Evolutionary conservation across 2,888 invertebrate species (phyloP), one percentile per base, ranked within the genome.

Genomic region (Tiphia femorata): DNA sequence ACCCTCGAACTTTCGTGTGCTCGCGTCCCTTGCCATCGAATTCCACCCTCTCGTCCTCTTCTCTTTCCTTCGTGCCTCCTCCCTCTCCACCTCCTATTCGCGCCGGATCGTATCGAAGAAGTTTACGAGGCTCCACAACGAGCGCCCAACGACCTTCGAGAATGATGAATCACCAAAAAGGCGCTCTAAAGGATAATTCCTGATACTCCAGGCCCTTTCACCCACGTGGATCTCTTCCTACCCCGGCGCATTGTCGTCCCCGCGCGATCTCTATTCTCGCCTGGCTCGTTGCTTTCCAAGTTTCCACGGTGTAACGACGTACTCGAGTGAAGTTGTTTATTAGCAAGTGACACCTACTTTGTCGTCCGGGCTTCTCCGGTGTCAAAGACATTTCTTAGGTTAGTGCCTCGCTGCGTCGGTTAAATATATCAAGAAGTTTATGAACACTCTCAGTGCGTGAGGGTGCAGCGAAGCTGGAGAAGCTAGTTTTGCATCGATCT

Each of bases 141-240:
- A 14, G 4, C 33, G 33, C n/a, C 33, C 33, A 62, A 58, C 51
- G 59, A 54, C 72, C 76, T 51, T 63, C 73, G 67, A 64, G 57
- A 63, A 77, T 77, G 76, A 77, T 76, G 63, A 72, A 77, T 77
- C 59, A 69, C 69, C 67, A 53, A 67, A 69, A 70, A 73, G 37
- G 23, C 35, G 42, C 25, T n/a, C n/a, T n/a, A n/a, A n/a, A 48
- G 43, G 49, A 50, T 55, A 55, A 55, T 58, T 55, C 46, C 30
- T 47, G 58, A 49, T 64, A 57, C 49, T 56, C 48, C 53, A 47
- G 47, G 42, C 53, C n/a, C 43, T 30, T 43, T 35, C 37, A 19
- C 53, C 49, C 48, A 51, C 49, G 51, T 14, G 58, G 51, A 51
- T 51, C 44, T 43, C 53, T 46, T 48, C 38, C 46, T 42, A 30